These are phyloP conservation scores for Conus ventricosus DNA, from an alignment of 1,140 invertebrate species.

Conservation along the genomic window DNA sequence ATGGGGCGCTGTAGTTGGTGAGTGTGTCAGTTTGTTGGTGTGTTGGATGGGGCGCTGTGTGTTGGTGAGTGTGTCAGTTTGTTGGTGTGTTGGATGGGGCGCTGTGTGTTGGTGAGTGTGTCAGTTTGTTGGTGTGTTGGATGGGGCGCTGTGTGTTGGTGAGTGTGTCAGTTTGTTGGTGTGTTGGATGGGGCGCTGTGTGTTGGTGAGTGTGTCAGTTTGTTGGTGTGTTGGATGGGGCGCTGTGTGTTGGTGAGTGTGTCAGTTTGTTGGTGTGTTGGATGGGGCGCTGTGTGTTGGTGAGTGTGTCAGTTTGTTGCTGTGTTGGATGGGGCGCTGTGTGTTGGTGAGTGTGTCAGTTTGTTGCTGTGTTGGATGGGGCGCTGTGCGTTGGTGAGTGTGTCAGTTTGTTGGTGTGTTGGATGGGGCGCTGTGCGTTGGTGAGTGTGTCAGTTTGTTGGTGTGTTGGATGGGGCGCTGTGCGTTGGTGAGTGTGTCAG, in stretches of 20 bases:
- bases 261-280: not conserved
- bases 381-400: not conserved
- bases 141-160: constrained; percentile 90
- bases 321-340: not conserved
- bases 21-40: not conserved
- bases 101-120: not conserved
- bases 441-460: too few relatives aligned
- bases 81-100: not conserved
- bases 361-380: not conserved
- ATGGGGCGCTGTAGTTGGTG: not conserved
- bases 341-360: not conserved
- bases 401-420: not conserved
- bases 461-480: too few relatives aligned
- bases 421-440: too few relatives aligned
- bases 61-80: not conserved
- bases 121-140: constrained; percentile 91
- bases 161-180: constrained; percentile 34
- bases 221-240: not conserved
- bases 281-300: not conserved
- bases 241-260: not conserved
- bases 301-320: not conserved
- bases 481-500: too few relatives aligned
- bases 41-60: too few relatives aligned
- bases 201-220: not conserved
- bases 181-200: not conserved